Evolutionary conservation across 2,888 invertebrate species (phyloP).

Genomic region (Malacosoma neustria): DNA sequence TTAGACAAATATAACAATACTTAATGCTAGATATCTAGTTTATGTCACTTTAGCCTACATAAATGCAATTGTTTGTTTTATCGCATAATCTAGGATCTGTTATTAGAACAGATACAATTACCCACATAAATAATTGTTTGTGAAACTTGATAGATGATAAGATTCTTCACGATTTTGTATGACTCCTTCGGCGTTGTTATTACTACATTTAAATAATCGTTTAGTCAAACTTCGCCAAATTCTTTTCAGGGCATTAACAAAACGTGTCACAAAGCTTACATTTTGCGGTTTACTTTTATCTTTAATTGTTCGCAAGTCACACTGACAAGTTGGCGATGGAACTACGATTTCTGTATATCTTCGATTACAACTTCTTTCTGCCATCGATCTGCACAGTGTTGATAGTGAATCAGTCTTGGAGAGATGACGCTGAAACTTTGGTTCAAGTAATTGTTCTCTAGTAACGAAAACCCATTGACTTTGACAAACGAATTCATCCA

Average conservation of each 20-base stretch:
- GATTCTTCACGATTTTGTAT: slow-evolving; percentile 16
- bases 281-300: slow-evolving; percentile 17
- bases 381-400: slow-evolving; percentile 36
- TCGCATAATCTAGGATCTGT: background rate
- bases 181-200: slow-evolving; percentile 12
- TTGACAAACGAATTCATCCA: slow-evolving; percentile 46
- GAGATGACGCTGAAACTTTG: slow-evolving; percentile 44
- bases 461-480: slow-evolving; percentile 59
- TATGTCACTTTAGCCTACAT: background rate
- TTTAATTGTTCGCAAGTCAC: slow-evolving; percentile 25
- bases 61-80: background rate
- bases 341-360: slow-evolving; percentile 32
- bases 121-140: slow-evolving; percentile 48
- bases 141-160: slow-evolving; percentile 23
- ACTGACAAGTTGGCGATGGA: slow-evolving; percentile 49
- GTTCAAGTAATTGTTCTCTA: slow-evolving; percentile 39
- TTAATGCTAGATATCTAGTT: background rate
- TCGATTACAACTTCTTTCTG: slow-evolving; percentile 25
- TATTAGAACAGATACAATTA: slow-evolving; percentile 26
- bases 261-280: slow-evolving; percentile 22
- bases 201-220: slow-evolving; percentile 22
- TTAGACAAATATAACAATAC: background rate
- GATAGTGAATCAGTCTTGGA: slow-evolving; percentile 35
- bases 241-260: slow-evolving; percentile 16
- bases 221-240: slow-evolving; percentile 23